phyloP scores from a whole-genome alignment of 1,140 invertebrate genomes.

The Geopemphigus sp. region DNA sequence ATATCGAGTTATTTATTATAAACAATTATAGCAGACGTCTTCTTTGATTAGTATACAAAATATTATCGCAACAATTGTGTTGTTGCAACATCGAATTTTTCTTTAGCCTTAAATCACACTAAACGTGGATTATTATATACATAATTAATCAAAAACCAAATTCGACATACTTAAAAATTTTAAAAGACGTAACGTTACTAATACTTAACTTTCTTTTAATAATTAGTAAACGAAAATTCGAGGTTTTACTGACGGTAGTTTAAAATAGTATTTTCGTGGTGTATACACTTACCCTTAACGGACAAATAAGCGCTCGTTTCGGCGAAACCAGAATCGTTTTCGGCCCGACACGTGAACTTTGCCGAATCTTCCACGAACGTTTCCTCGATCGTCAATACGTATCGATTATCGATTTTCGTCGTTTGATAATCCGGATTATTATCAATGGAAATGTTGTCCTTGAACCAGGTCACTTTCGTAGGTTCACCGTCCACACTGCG shows the following conservation, averaged over 20 bases:
- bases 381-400: slow-evolving; percentile 71
- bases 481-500: slow-evolving; percentile 60
- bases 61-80: too few relatives aligned
- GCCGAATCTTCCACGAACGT: slow-evolving; percentile 81
- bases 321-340: slow-evolving; percentile 66
- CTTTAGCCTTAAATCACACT: too few relatives aligned
- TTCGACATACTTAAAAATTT: too few relatives aligned
- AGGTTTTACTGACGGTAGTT: too few relatives aligned
- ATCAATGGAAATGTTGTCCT: slow-evolving; percentile 67
- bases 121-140: too few relatives aligned
- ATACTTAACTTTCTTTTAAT: too few relatives aligned
- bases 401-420: slow-evolving; percentile 60
- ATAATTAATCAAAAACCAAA: too few relatives aligned
- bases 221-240: neutral
- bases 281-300: slow-evolving; percentile 65
- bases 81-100: too few relatives aligned
- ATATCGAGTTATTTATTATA: too few relatives aligned
- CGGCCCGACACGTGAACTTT: slow-evolving; percentile 71
- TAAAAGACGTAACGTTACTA: too few relatives aligned
- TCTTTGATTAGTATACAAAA: too few relatives aligned
- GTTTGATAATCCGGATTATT: slow-evolving; percentile 71
- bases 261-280: neutral
- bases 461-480: slow-evolving; percentile 66
- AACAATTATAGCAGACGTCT: too few relatives aligned
- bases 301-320: slow-evolving; percentile 72